These are phyloP conservation scores for Habropoda laboriosa DNA, from an alignment of 1,140 invertebrate species.

Conservation along the genomic window DNA sequence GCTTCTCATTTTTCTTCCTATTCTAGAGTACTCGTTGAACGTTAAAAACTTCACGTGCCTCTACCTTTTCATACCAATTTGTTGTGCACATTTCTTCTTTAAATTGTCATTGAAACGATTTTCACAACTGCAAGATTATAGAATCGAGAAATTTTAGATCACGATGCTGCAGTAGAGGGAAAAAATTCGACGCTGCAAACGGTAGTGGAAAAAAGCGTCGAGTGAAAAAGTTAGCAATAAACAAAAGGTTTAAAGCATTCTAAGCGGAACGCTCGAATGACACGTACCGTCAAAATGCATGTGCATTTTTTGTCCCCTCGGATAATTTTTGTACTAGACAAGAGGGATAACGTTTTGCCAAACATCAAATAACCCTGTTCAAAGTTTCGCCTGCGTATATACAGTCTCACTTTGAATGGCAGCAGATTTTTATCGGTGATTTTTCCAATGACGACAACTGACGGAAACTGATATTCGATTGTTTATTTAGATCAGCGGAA, in stretches of 20 bases:
- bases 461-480: not conserved
- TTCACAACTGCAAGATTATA: too few relatives aligned
- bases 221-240: not conserved
- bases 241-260: not conserved
- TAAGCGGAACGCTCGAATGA: not conserved
- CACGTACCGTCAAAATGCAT: not conserved
- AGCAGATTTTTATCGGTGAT: not conserved
- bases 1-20: too few relatives aligned
- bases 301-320: not conserved
- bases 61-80: too few relatives aligned
- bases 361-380: not conserved
- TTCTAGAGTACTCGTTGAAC: too few relatives aligned
- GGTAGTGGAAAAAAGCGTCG: not conserved
- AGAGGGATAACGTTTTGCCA: not conserved
- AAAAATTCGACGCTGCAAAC: not conserved
- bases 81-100: too few relatives aligned
- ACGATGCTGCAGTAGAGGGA: not conserved
- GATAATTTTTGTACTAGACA: not conserved
- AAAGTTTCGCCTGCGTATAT: not conserved
- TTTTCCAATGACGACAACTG: not conserved
- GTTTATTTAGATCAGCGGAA: not conserved
- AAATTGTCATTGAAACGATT: too few relatives aligned
- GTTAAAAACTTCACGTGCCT: too few relatives aligned
- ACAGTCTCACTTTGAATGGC: not conserved
- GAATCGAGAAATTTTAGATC: too few relatives aligned